phyloP scores from a whole-genome alignment of 2,797 vertebrate genomes.

The Gadopsis bispinosus region DNA sequence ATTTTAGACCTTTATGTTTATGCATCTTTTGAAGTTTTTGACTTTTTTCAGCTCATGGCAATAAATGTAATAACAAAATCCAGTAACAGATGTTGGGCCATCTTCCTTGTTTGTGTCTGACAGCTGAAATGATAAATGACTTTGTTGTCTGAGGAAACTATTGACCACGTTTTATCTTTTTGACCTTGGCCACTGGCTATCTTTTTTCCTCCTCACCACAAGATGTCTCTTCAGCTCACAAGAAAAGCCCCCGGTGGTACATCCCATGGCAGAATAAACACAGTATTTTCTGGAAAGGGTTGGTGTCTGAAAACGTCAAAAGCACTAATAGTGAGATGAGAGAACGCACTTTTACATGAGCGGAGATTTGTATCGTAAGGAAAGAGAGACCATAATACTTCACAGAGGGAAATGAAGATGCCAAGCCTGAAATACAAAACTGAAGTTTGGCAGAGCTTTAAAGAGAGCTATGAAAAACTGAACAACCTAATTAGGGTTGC shows the following conservation, averaged over 20 bases:
- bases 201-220: constrained; percentile 69
- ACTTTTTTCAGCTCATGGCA: constrained; percentile 11
- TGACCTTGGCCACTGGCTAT: constrained; percentile 54
- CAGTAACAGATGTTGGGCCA: not conserved
- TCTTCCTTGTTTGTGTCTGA: constrained; percentile 30
- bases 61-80: constrained; percentile 2
- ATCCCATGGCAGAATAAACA: not conserved
- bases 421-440: constrained; percentile 19
- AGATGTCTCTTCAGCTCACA: constrained; percentile 76
- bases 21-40: not conserved
- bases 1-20: not conserved
- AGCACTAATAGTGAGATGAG: not conserved
- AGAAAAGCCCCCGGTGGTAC: constrained; percentile 46
- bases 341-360: not conserved
- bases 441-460: constrained; percentile 6
- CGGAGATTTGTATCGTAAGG: not conserved
- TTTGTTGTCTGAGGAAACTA: constrained; percentile 25
- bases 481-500: not conserved
- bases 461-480: not conserved
- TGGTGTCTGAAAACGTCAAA: constrained; percentile 1
- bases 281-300: constrained; percentile 1
- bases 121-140: constrained; percentile 39
- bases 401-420: not conserved
- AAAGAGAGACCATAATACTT: not conserved
- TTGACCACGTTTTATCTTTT: constrained; percentile 55